Evolutionary conservation across 2,113 vertebrate species (phyloP).

Genomic region (Buteo buteo): DNA sequence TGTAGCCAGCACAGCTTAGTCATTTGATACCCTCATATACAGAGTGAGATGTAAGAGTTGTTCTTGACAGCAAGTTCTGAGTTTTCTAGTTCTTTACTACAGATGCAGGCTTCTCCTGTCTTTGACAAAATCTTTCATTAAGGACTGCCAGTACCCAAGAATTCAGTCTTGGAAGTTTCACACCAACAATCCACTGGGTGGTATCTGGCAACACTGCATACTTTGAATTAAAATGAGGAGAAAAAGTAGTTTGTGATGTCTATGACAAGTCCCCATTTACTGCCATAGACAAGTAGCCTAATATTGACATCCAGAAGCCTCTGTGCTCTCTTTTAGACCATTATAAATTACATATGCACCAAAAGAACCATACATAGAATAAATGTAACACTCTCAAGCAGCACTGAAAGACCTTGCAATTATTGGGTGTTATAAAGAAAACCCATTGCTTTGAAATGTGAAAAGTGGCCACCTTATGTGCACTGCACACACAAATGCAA

Average conservation of each 20-base stretch:
- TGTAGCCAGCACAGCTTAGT: background rate
- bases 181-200: background rate
- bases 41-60: background rate
- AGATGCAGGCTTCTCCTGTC: background rate
- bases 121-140: background rate
- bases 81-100: background rate
- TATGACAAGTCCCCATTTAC: background rate
- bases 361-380: background rate
- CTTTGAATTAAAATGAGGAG: background rate
- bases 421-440: background rate
- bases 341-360: background rate
- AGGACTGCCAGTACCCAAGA: background rate
- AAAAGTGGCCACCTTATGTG: background rate
- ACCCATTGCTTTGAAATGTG: background rate
- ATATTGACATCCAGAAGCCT: background rate
- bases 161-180: background rate
- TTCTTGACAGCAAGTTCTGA: background rate
- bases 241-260: background rate
- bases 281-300: background rate
- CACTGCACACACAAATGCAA: background rate
- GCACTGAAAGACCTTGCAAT: background rate
- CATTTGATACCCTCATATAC: background rate
- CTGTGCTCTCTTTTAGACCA: background rate
- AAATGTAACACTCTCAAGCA: background rate
- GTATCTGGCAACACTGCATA: background rate